Evolutionary conservation across 2,888 invertebrate species (phyloP).

Genomic region (Sylvicola fuscatus): DNA sequence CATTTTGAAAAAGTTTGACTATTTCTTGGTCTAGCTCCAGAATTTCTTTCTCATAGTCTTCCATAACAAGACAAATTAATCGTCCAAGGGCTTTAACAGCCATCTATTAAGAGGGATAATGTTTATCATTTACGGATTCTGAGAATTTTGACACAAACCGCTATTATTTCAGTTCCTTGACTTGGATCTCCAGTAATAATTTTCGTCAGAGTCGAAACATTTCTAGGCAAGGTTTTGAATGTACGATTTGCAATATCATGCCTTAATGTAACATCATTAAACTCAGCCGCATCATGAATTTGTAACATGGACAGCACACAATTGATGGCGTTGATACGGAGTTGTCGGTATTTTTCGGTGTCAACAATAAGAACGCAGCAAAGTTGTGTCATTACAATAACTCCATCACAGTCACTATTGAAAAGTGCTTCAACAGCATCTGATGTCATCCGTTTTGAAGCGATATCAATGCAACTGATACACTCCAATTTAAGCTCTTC

Average conservation of each 20-base stretch:
- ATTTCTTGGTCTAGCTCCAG: conserved; percentile 8
- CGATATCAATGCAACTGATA: conserved; percentile 15
- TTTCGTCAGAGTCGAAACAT: conserved; percentile 28
- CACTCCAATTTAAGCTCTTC: conserved; percentile 22
- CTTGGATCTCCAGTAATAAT: conserved; percentile 31
- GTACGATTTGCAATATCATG: conserved; percentile 33
- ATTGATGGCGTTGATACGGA: conserved; percentile 35
- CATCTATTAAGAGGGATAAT: conserved; percentile 9
- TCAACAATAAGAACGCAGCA: conserved; percentile 42
- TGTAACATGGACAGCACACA: conserved; percentile 41
- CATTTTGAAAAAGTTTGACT: conserved; percentile 10
- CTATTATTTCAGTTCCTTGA: conserved; percentile 32
- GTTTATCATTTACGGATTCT: too few relatives aligned
- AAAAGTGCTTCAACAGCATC: conserved; percentile 32
- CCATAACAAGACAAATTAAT: conserved; percentile 18
- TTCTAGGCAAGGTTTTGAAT: conserved; percentile 37
- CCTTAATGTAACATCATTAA: conserved; percentile 29
- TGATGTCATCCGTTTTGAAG: conserved; percentile 15
- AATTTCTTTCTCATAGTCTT: conserved; percentile 16
- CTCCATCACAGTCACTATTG: conserved; percentile 31
- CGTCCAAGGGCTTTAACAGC: conserved; percentile 17
- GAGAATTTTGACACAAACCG: conserved; percentile 19
- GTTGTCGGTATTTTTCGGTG: conserved; percentile 36
- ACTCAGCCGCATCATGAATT: conserved; percentile 32
- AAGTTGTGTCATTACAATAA: conserved; percentile 43